phyloP scores from a whole-genome alignment of 2,113 vertebrate genomes.

The Scalopus aquaticus region DNA sequence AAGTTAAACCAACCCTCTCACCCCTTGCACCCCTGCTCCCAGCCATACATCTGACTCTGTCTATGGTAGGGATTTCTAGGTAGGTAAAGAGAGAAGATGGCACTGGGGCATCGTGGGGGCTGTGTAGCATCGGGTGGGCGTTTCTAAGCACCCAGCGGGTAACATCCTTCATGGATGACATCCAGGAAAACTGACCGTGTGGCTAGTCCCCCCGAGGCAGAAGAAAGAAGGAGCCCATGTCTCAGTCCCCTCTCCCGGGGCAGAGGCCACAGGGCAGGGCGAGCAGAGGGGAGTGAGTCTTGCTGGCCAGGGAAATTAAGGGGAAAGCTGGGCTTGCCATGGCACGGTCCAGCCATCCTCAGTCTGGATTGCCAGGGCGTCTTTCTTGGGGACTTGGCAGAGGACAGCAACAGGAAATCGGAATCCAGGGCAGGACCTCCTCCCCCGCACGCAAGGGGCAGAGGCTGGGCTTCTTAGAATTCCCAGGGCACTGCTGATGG shows the following conservation, averaged over 20 bases:
- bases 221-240: neutral
- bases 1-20: neutral
- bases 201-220: neutral
- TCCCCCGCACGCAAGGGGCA: neutral
- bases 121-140: neutral
- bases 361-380: neutral
- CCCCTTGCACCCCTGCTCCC: fast-evolving
- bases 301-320: neutral
- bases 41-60: neutral
- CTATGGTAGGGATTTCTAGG: neutral
- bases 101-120: neutral
- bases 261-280: neutral
- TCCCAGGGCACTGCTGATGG: neutral
- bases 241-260: neutral
- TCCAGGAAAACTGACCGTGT: neutral
- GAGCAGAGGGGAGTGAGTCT: neutral
- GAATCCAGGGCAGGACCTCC: neutral
- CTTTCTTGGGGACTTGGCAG: neutral
- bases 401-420: neutral
- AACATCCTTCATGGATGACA: neutral
- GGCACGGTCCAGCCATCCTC: neutral
- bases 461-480: neutral
- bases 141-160: neutral
- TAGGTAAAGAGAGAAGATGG: neutral
- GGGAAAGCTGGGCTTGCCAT: neutral